These are phyloP conservation scores for Sebastes jordani DNA, from an alignment of 2,797 vertebrate genomes.

Conservation along the genomic window DNA sequence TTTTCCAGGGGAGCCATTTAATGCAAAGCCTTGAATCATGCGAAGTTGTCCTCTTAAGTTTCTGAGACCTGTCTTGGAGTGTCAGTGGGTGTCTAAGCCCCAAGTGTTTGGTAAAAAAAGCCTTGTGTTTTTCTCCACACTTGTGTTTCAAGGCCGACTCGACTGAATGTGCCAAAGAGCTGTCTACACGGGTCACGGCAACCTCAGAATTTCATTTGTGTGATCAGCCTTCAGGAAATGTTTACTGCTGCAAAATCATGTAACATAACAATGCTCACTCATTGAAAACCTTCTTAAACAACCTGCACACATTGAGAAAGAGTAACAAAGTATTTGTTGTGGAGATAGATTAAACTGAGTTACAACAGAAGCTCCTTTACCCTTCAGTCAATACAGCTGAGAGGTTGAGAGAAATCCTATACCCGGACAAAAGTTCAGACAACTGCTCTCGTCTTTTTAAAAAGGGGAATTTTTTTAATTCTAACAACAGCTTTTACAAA, in stretches of 20 bases:
- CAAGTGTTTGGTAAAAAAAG: slow-evolving; percentile 71
- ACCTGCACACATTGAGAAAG: background rate
- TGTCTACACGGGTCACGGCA: slow-evolving; percentile 80
- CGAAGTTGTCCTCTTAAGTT: slow-evolving; percentile 78
- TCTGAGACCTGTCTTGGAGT: slow-evolving; percentile 69
- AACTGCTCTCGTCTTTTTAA: background rate
- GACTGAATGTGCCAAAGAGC: slow-evolving; percentile 77
- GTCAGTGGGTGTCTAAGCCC: slow-evolving; percentile 67
- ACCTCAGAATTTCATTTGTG: slow-evolving; percentile 78
- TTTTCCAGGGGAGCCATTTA: slow-evolving; percentile 76
- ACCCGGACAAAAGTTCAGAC: background rate
- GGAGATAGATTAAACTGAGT: background rate
- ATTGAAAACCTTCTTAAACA: slow-evolving; percentile 34
- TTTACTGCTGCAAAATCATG: slow-evolving; percentile 55
- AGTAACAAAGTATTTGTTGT: background rate
- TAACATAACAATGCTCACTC: slow-evolving; percentile 35
- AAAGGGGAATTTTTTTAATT: background rate
- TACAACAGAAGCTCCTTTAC: background rate
- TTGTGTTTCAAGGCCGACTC: slow-evolving; percentile 74
- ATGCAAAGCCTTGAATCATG: slow-evolving; percentile 76
- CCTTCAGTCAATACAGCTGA: background rate
- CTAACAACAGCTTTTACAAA: background rate
- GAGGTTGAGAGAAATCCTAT: background rate
- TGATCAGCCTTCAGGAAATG: slow-evolving; percentile 73
- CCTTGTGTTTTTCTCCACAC: slow-evolving; percentile 65